phyloP scores from a whole-genome alignment of 2,888 invertebrate species.

The Dione vanillae region DNA sequence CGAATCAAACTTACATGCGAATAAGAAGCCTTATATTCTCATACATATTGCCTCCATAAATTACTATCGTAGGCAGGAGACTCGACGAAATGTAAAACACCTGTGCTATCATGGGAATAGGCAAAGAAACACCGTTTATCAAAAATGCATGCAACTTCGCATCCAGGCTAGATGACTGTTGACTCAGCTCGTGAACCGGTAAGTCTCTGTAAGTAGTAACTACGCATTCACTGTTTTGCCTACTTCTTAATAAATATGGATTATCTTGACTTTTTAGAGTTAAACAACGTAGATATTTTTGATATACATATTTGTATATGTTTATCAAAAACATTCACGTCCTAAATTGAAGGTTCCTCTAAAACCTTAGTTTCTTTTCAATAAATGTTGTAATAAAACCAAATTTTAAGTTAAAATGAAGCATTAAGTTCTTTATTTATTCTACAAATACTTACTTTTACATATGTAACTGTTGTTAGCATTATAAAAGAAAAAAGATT shows the following conservation, averaged over 20 bases:
- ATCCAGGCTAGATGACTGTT: slow-evolving; percentile 75
- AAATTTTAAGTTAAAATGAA: background rate
- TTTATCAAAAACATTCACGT: too few species aligned
- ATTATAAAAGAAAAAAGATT: slow-evolving; percentile 30
- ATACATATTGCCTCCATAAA: slow-evolving; percentile 28
- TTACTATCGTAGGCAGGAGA: slow-evolving; percentile 32
- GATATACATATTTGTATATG: too few species aligned
- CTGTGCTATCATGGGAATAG: slow-evolving; percentile 43
- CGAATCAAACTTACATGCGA: background rate
- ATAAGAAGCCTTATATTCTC: slow-evolving; percentile 14
- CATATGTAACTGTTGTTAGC: background rate
- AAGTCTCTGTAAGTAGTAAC: slow-evolving; percentile 38
- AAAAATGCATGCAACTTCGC: slow-evolving; percentile 72
- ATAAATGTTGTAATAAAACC: background rate
- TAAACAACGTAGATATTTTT: background rate
- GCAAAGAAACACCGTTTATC: slow-evolving; percentile 59
- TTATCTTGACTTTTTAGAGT: slow-evolving; percentile 1
- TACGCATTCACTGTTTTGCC: slow-evolving; percentile 18
- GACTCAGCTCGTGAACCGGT: slow-evolving; percentile 59
- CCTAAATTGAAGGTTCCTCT: too few species aligned
- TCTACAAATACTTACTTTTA: slow-evolving; percentile 5
- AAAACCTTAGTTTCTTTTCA: too few species aligned
- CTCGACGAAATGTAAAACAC: slow-evolving; percentile 50
- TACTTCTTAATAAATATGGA: slow-evolving; percentile 27
- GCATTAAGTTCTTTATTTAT: background rate